Conservation (phyloP, 2,113 vertebrate genomes). For the Dipodomys stephensi region DNA sequence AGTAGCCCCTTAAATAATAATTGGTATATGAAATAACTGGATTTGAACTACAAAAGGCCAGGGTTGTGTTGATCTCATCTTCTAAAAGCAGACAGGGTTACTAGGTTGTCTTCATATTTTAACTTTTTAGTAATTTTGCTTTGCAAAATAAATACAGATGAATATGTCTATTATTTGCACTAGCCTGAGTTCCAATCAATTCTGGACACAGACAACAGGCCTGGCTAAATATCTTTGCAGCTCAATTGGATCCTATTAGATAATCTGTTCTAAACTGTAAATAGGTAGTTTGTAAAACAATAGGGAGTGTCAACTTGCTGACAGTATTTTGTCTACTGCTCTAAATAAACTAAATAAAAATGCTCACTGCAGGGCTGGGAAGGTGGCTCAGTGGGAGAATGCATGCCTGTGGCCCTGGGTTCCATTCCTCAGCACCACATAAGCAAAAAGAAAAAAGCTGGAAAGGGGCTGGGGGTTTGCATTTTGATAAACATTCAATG, state of each 20-base stretch:
- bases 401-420: too few species aligned
- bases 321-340: neutral
- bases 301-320: neutral
- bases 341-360: conserved; percentile 11
- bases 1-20: neutral
- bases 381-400: too few species aligned
- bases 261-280: conserved; percentile 24
- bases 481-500: too few species aligned
- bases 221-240: conserved; percentile 20
- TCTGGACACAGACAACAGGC: conserved; percentile 42
- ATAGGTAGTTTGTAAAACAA: conserved; percentile 3
- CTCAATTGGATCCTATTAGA: conserved; percentile 32
- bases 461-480: too few species aligned
- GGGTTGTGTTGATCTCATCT: neutral
- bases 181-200: conserved; percentile 45
- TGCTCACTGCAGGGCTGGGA: too few species aligned
- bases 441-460: too few species aligned
- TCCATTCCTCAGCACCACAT: too few species aligned
- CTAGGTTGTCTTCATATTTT: neutral
- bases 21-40: neutral
- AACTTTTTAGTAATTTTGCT: conserved; percentile 22
- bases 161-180: conserved; percentile 23
- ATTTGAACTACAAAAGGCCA: neutral
- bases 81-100: neutral
- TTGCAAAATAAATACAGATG: conserved; percentile 46